Conservation (phyloP, 2,797 vertebrate genomes). For the Danionella dracula region DNA sequence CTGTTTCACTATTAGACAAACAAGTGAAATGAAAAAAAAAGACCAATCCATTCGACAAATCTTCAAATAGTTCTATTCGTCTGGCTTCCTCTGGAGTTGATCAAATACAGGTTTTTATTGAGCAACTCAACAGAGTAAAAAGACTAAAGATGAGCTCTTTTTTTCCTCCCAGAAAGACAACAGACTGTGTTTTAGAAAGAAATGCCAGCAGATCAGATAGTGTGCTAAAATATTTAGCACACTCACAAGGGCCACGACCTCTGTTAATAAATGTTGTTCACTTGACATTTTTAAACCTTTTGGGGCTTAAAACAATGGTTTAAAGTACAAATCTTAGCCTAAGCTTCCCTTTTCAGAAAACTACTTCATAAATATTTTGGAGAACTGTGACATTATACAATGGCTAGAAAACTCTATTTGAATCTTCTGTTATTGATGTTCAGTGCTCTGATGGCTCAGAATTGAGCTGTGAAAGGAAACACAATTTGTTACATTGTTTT, state of each 20-base stretch:
- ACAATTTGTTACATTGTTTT: too few relatives aligned
- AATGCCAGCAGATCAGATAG: constrained; percentile 72
- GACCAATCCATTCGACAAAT: too few relatives aligned
- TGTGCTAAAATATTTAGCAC: constrained; percentile 51
- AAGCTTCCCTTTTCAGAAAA: too few relatives aligned
- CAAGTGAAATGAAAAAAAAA: too few relatives aligned
- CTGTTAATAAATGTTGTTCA: constrained; percentile 60
- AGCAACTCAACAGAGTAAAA: background rate
- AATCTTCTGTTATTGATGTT: too few relatives aligned
- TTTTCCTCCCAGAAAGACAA: constrained; percentile 26
- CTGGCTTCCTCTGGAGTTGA: background rate
- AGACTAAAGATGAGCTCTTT: constrained; percentile 14
- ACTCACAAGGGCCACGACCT: constrained; percentile 54
- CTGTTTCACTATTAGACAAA: too few relatives aligned
- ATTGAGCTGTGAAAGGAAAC: too few relatives aligned
- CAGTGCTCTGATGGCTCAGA: too few relatives aligned
- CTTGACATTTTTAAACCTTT: constrained; percentile 46
- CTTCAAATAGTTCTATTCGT: background rate
- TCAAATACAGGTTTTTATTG: background rate
- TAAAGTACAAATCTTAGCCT: constrained; percentile 25
- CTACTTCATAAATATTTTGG: too few relatives aligned
- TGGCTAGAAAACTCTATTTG: too few relatives aligned
- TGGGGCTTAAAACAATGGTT: constrained; percentile 40
- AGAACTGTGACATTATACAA: too few relatives aligned
- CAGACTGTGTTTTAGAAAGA: constrained; percentile 63